These are phyloP conservation scores for Manduca sexta DNA, from an alignment of 1,140 invertebrate species.

Conservation along the genomic window DNA sequence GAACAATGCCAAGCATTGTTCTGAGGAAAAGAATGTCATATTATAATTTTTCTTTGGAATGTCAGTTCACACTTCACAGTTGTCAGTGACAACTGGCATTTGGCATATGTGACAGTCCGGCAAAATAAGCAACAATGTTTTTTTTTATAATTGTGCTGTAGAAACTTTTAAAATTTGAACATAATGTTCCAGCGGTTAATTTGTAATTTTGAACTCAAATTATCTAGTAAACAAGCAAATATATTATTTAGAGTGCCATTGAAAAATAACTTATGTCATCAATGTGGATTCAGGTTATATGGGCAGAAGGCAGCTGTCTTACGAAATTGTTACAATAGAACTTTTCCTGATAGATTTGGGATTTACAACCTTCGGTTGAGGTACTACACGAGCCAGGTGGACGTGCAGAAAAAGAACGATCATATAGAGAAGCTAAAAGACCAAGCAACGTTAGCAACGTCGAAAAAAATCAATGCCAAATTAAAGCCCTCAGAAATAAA, in stretches of 20 bases:
- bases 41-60: no score
- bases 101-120: slow-evolving; percentile 3
- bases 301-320: slow-evolving; percentile 44
- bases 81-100: no score
- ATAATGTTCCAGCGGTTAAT: slow-evolving; percentile 59
- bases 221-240: slow-evolving; percentile 41
- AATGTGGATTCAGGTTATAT: slow-evolving; percentile 58
- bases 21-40: no score
- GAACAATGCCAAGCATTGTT: no score
- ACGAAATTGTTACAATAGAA: slow-evolving; percentile 54
- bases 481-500: slow-evolving; percentile 75
- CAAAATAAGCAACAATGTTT: slow-evolving; percentile 5
- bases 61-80: no score
- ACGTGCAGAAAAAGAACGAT: slow-evolving; percentile 46
- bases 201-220: slow-evolving; percentile 45
- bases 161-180: slow-evolving; percentile 35
- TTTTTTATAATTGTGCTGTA: slow-evolving; percentile 32
- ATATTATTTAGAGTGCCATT: slow-evolving; percentile 34
- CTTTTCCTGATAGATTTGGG: slow-evolving; percentile 28
- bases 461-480: slow-evolving; percentile 53
- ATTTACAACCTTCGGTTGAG: slow-evolving; percentile 37
- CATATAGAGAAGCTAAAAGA: slow-evolving; percentile 34
- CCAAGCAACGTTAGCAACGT: slow-evolving; percentile 27
- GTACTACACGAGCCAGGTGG: slow-evolving; percentile 52
- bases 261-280: slow-evolving; percentile 41